Conservation (phyloP, 23 tunicate species). For the Corella eumyota region DNA sequence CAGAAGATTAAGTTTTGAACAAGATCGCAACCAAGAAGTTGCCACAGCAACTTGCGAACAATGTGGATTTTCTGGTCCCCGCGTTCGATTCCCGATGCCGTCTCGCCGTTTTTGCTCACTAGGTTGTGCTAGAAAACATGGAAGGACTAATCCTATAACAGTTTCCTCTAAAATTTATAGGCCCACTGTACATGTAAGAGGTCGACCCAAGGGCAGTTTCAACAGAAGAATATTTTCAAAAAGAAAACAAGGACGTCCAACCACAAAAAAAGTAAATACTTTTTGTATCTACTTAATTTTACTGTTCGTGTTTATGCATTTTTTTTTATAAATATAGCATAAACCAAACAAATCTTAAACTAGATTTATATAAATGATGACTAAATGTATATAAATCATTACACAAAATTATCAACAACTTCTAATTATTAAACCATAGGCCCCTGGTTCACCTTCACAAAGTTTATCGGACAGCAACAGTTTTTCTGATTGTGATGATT, state of each 20-base stretch:
- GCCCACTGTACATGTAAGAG: no score
- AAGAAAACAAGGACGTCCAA: neutral
- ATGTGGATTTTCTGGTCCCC: slow-evolving; percentile 43
- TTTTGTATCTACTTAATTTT: neutral
- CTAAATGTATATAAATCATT: no score
- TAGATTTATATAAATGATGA: no score
- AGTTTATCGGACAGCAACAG: slow-evolving; percentile 19
- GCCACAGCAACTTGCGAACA: slow-evolving; percentile 33
- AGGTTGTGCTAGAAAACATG: slow-evolving; percentile 20
- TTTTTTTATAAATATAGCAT: neutral
- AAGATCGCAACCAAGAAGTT: slow-evolving; percentile 1
- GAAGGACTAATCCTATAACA: neutral
- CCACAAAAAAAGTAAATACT: no score
- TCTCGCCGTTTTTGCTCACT: slow-evolving; percentile 29
- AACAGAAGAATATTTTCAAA: neutral
- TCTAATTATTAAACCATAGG: no score
- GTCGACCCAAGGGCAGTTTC: no score
- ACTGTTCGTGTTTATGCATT: neutral
- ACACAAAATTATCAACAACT: no score
- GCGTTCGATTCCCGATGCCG: slow-evolving; percentile 8
- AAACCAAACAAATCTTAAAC: no score
- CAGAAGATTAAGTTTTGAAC: no score
- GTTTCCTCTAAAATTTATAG: no score
- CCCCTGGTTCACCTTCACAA: slow-evolving; percentile 15
- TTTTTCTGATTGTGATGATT: slow-evolving; percentile 19